Conservation (phyloP, 2,888 invertebrate genomes). For the Archips xylosteana region DNA sequence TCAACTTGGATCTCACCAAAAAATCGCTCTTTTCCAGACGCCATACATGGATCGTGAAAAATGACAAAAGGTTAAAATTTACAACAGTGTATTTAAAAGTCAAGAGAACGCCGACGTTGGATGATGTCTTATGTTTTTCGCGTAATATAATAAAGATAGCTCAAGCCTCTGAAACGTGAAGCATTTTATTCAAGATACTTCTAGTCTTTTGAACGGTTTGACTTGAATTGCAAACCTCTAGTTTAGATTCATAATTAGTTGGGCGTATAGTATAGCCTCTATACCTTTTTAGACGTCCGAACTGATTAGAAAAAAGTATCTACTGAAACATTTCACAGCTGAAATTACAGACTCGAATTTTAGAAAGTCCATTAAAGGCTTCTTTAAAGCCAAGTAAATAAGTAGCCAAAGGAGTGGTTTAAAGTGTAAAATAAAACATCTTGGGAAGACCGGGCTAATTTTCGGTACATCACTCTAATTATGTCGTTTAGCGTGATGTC, state of each 20-base stretch:
- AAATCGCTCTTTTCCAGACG: slow-evolving; percentile 64
- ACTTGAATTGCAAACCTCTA: no score
- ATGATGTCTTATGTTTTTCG: slow-evolving; percentile 37
- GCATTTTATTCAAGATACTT: no score
- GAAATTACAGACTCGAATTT: not conserved
- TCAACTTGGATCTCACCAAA: slow-evolving; percentile 69
- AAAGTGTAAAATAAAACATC: not conserved
- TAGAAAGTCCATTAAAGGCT: not conserved
- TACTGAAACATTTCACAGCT: not conserved
- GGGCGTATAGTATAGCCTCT: no score
- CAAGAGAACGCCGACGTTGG: slow-evolving; percentile 44
- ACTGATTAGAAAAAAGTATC: no score
- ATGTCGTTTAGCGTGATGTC: slow-evolving; percentile 6
- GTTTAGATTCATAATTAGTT: no score
- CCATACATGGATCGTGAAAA: slow-evolving; percentile 60
- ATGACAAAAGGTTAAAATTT: slow-evolving; percentile 54
- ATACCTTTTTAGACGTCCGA: no score
- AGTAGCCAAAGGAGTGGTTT: not conserved
- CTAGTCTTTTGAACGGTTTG: no score
- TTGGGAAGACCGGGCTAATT: not conserved
- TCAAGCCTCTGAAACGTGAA: no score
- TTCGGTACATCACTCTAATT: slow-evolving; percentile 7
- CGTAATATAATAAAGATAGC: not conserved
- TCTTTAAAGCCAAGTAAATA: not conserved
- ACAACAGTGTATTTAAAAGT: slow-evolving; percentile 51